These are phyloP conservation scores for Iguana delicatissima DNA, from an alignment of 2,797 vertebrate species.

Conservation along the genomic window DNA sequence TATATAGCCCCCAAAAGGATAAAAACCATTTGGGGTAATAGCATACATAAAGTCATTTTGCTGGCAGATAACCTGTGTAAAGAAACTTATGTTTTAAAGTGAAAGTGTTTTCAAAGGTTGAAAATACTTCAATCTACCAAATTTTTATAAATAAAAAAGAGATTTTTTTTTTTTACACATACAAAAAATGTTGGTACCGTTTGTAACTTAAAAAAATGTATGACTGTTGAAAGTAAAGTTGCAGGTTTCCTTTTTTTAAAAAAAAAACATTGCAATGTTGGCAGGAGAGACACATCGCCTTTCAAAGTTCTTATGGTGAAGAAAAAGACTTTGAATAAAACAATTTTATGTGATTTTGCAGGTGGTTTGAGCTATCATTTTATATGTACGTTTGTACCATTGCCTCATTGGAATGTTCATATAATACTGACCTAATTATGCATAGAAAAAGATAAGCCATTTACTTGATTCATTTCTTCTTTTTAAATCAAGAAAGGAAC, in stretches of 20 bases:
- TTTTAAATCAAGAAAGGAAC: slow-evolving; percentile 89
- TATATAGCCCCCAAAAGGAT: neutral
- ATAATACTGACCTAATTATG: slow-evolving; percentile 90
- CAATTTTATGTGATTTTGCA: slow-evolving; percentile 89
- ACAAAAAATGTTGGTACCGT: slow-evolving; percentile 68
- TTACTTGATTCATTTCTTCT: slow-evolving; percentile 89
- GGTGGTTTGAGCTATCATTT: slow-evolving; percentile 88
- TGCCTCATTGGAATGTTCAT: slow-evolving; percentile 88
- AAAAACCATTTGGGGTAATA: slow-evolving; percentile 13
- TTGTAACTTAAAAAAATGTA: slow-evolving; percentile 70
- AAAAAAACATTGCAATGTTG: slow-evolving; percentile 73
- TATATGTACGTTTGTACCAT: slow-evolving; percentile 87
- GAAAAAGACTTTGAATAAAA: slow-evolving; percentile 86
- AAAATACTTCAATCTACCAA: slow-evolving; percentile 67
- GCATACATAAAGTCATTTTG: slow-evolving; percentile 20
- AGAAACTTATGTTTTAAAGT: slow-evolving; percentile 55
- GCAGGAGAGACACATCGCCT: slow-evolving; percentile 81
- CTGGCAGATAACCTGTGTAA: slow-evolving; percentile 32
- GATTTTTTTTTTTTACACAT: slow-evolving; percentile 59
- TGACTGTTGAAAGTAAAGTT: slow-evolving; percentile 79
- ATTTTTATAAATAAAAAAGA: slow-evolving; percentile 69
- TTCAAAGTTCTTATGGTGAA: slow-evolving; percentile 85
- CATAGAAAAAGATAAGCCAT: slow-evolving; percentile 88
- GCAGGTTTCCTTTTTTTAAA: slow-evolving; percentile 78
- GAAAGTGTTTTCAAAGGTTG: slow-evolving; percentile 68